Percentiles rank a stretch among this genome's conserved stretches.
Evolutionary conservation across 2,888 invertebrate species (phyloP).

Genomic region (Dicyrtoma fusca): DNA sequence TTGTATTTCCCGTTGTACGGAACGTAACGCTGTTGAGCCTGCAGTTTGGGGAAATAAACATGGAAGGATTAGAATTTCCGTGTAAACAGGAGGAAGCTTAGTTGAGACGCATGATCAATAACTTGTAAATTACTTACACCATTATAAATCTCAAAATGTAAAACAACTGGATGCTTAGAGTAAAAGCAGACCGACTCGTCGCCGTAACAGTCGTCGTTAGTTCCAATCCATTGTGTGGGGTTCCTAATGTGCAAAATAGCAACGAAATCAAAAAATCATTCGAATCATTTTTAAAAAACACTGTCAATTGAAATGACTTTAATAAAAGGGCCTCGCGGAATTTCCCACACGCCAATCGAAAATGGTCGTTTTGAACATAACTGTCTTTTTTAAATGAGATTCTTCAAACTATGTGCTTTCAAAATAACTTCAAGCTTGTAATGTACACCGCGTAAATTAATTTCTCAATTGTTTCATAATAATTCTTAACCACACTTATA

Average conservation of each 20-base stretch:
- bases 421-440: no score
- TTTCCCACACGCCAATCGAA: no score
- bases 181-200: slow-evolving; percentile 44
- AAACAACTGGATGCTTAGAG: slow-evolving; percentile 31
- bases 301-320: no score
- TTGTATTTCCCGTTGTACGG: slow-evolving; percentile 47
- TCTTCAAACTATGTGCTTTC: no score
- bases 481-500: no score
- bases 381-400: slow-evolving; percentile 1
- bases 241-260: no score
- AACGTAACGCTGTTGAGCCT: slow-evolving; percentile 37
- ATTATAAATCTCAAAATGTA: slow-evolving; percentile 47
- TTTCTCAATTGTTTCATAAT: no score
- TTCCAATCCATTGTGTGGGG: slow-evolving; percentile 32
- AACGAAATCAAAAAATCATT: no score
- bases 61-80: neutral
- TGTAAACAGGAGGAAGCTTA: no score
- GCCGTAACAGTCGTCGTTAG: slow-evolving; percentile 33
- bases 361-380: neutral
- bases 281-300: no score
- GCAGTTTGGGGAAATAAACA: neutral
- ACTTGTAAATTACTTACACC: slow-evolving; percentile 31
- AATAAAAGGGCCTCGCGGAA: no score
- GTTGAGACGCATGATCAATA: neutral
- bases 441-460: no score